These are phyloP conservation scores for Aplysina aerophoba DNA, from an alignment of 37 sponge, comb jelly and placozoan genomes.

Conservation along the genomic window DNA sequence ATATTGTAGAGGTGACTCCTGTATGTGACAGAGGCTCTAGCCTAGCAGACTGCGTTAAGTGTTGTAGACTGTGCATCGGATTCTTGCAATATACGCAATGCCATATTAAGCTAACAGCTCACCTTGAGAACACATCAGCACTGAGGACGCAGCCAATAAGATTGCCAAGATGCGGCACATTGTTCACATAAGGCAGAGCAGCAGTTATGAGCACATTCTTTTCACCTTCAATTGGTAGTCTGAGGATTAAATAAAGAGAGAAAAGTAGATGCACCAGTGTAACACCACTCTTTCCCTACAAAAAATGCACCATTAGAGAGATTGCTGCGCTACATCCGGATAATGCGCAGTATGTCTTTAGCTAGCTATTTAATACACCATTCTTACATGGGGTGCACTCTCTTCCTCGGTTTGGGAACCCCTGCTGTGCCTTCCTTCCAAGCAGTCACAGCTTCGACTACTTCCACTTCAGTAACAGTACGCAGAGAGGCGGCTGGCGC, in stretches of 20 bases:
- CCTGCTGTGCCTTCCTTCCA: constrained; percentile 33
- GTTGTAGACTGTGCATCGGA: too few species aligned
- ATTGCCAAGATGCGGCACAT: constrained; percentile 98
- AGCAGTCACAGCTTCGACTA: constrained; percentile 23
- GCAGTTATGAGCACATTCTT: constrained; percentile 93
- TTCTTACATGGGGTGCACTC: constrained; percentile 72
- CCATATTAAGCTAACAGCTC: not conserved
- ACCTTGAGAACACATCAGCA: constrained; percentile 93
- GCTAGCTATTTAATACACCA: too few species aligned
- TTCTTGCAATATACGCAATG: not conserved
- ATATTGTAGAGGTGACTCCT: too few species aligned
- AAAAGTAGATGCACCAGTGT: not conserved
- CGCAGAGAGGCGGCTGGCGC: too few species aligned
- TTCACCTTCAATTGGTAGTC: constrained; percentile 78
- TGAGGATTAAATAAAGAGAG: not conserved
- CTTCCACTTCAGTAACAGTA: constrained; percentile 26
- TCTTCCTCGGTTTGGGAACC: constrained; percentile 43
- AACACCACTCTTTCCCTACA: too few species aligned
- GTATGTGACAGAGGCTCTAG: too few species aligned
- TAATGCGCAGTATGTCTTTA: too few species aligned
- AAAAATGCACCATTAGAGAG: too few species aligned
- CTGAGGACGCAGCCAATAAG: constrained; percentile 98
- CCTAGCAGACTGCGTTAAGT: too few species aligned
- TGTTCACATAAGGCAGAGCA: constrained; percentile 99
- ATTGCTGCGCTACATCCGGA: too few species aligned